phyloP scores from a whole-genome alignment of 2,888 invertebrate genomes.

The Cheilosia variabilis region DNA sequence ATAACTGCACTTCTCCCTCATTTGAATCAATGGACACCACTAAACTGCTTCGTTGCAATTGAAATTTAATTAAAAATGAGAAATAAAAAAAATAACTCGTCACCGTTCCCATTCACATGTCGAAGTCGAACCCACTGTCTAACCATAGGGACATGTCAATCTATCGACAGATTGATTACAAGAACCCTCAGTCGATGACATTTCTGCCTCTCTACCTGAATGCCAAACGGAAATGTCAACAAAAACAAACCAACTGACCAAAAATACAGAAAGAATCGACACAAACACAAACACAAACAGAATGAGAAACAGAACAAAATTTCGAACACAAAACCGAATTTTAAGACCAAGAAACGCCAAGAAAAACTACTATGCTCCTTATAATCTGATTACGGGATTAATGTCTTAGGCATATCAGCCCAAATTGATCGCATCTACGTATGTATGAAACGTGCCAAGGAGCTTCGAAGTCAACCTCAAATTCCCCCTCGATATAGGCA shows the following conservation, averaged over 20 bases:
- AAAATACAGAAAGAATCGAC: slow-evolving; percentile 26
- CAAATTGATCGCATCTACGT: slow-evolving; percentile 62
- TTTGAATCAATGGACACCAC: slow-evolving; percentile 47
- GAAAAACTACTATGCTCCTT: slow-evolving; percentile 64
- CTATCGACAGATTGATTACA: slow-evolving; percentile 70
- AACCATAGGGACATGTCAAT: slow-evolving; percentile 63
- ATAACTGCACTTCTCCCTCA: slow-evolving; percentile 38
- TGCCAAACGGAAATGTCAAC: slow-evolving; percentile 64
- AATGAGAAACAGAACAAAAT: slow-evolving; percentile 16
- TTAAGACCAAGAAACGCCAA: slow-evolving; percentile 62
- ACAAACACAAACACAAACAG: background rate
- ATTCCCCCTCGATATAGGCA: slow-evolving; percentile 2
- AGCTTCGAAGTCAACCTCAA: slow-evolving; percentile 25
- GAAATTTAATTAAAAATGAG: slow-evolving; percentile 63
- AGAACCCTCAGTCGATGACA: slow-evolving; percentile 54
- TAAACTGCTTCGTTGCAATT: slow-evolving; percentile 28
- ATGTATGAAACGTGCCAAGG: slow-evolving; percentile 33
- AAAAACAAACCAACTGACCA: slow-evolving; percentile 55
- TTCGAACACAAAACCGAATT: slow-evolving; percentile 46
- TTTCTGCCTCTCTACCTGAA: slow-evolving; percentile 42
- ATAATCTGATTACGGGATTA: slow-evolving; percentile 83
- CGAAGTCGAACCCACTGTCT: slow-evolving; percentile 33
- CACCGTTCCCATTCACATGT: slow-evolving; percentile 17
- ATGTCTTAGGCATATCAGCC: slow-evolving; percentile 77
- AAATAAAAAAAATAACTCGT: background rate